Evolutionary conservation across 2,797 vertebrate genomes (phyloP), one percentile per base, ranked within the genome.

Genomic region (Odontamblyopus lacepedii): DNA sequence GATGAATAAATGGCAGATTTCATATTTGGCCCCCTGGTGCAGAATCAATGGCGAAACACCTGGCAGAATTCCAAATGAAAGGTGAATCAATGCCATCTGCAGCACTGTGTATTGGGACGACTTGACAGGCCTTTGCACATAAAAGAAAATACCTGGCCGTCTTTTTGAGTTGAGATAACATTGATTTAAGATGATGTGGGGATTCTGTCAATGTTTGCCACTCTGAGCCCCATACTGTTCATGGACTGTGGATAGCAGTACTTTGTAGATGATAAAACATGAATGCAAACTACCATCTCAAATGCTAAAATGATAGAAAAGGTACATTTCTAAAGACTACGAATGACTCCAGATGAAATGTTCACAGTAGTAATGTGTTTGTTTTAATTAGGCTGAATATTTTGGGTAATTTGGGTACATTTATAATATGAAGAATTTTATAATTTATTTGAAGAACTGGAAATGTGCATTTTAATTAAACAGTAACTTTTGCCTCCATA

Each of bases 21-120:
- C 84, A 91, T 89, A 87, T 85, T 79, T 89, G 6, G 50, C 76
- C 80, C 69, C 67, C 69, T 41, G 13, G 69, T 83, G 84, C 79
- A 82, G 88, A 90, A 92, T 92, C 92, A 83, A 92, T 92, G 81
- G 67, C 23, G 6, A 48, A 85, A 83, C 65, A 71, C 65, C 72
- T 85, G 85, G 83, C 81, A 86, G 89, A 85, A 91, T 89, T 84
- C 84, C 84, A 90, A 90, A 91, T 81, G 81, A 89, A 86, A 84
- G 87, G 88, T 85, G 88, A 90, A 92, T 92, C 90, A 87, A 91
- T 91, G 87, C 85, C 87, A 85, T 88, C 81, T 86, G 69, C 81
- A 68, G 88, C 86, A 78, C 71, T 87, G 88, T 88, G 87, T 78
- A 69, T 75, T 78, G 82, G 83, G 80, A 85, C 77, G 78, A 79